These are phyloP conservation scores for Scaptomyza montana DNA, from an alignment of 1,140 invertebrate genomes.

Conservation along the genomic window DNA sequence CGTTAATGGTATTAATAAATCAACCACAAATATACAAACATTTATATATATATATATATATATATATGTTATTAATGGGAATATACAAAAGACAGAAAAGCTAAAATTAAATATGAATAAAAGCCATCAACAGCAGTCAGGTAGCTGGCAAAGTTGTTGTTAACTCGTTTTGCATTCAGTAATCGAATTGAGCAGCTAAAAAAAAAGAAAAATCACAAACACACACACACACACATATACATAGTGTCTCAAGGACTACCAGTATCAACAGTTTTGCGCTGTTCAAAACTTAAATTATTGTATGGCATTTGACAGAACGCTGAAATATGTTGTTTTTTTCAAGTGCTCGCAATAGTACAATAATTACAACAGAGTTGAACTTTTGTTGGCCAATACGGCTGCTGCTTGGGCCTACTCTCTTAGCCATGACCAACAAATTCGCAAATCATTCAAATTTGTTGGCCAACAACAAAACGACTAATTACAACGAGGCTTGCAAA, in stretches of 20 bases:
- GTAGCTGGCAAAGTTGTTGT: constrained; percentile 3
- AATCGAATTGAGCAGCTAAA: not conserved
- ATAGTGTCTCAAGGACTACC: constrained; percentile 48
- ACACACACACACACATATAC: not conserved
- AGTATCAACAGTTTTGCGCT: constrained; percentile 17
- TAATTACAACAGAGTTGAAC: not conserved
- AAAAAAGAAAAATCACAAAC: not conserved
- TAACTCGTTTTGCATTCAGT: constrained; percentile 37
- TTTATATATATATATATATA: too few relatives aligned
- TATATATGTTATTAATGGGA: constrained; percentile 4
- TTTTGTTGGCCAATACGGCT: not conserved
- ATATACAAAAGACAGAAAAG: constrained; percentile 4
- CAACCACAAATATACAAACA: constrained; percentile 1
- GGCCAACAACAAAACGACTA: constrained; percentile 14
- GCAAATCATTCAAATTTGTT: constrained; percentile 25
- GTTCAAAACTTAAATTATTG: constrained; percentile 7
- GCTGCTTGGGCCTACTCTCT: not conserved
- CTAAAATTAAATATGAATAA: constrained; percentile 27
- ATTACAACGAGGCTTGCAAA: constrained; percentile 7
- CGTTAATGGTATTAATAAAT: constrained; percentile 3
- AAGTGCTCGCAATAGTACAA: constrained; percentile 7
- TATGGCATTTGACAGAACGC: constrained; percentile 39
- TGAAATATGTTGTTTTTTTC: not conserved
- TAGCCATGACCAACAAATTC: constrained; percentile 43
- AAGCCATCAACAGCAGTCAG: constrained; percentile 1